Conservation (phyloP, 2,797 vertebrate genomes). For the Perodicticus potto region DNA sequence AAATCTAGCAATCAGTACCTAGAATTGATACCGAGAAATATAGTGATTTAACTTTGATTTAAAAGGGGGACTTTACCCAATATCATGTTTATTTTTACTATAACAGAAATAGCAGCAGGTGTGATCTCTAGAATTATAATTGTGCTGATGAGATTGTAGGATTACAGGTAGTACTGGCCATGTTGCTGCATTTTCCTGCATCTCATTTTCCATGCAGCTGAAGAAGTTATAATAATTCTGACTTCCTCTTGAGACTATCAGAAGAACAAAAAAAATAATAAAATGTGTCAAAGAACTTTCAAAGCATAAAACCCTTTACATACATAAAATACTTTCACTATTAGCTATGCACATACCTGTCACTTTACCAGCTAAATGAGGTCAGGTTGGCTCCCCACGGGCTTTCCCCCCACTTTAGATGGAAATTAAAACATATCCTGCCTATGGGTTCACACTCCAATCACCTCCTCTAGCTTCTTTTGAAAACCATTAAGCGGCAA, state of each 20-base stretch:
- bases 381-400: conserved; percentile 62
- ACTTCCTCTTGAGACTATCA: conserved; percentile 37
- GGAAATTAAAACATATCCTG: conserved; percentile 65
- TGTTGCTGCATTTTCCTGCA: neutral
- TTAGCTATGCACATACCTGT: conserved; percentile 69
- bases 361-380: conserved; percentile 67
- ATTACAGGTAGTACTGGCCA: neutral
- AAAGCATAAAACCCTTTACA: conserved; percentile 66
- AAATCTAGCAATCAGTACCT: neutral
- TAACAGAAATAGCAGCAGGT: neutral
- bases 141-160: neutral
- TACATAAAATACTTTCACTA: conserved; percentile 54
- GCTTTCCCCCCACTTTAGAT: conserved; percentile 50
- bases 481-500: conserved; percentile 67
- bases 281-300: conserved; percentile 69
- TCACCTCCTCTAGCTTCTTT: conserved; percentile 55
- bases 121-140: neutral
- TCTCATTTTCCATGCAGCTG: conserved; percentile 33
- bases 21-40: neutral
- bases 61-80: neutral
- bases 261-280: conserved; percentile 68
- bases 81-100: neutral
- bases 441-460: conserved; percentile 48
- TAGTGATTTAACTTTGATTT: conserved; percentile 20
- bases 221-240: conserved; percentile 46